Evolutionary conservation across 2,113 vertebrate genomes (phyloP), one percentile per base, ranked within the genome.

Genomic region (Brachyistius frenatus): DNA sequence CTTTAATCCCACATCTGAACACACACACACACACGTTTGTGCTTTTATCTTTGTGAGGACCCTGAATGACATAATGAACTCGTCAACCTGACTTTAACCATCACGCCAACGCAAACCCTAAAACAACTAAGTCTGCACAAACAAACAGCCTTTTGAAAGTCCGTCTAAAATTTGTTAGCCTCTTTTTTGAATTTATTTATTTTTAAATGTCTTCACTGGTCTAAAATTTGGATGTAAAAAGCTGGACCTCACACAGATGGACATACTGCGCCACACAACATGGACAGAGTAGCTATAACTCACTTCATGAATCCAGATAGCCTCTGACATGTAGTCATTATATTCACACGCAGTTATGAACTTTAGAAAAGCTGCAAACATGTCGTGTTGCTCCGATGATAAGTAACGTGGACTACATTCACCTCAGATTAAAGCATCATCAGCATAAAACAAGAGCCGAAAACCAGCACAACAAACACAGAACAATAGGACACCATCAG

Each of bases 1-100:
- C 41, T 70, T n/a, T 83, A 83, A 80, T 85, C 86, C 57, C 46
- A 60, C 62, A 50, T 66, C 8, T 65, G 31, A 36, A 46, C 60
- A 32, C 60, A 68, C 4, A 35, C 16, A 56, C 32, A 32, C 30
- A 57, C 31, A 65, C 36, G 37, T 15, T 11, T n/a, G 49, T n/a
- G 6, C 16, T 50, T n/a, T 14, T 7, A 16, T 57, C 9, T 36
- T 35, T 61, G n/a, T 55, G 35, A 62, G 35, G 5, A 37, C 8
- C 2, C 7, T 36, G 14, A 41, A 4, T 31, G 31, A 23, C n/a
- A 9, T 30, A 15, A 50, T 52, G 13, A 1, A 73, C 32, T 6
- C 5, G 4, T 33, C 32, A 13, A 1, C 32, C 33, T 31, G 14
- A 32, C 23, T 31, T 10, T 10, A 16, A 39, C n/a, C 33, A 33